Evolutionary conservation across 2,888 invertebrate genomes (phyloP), one percentile per base, ranked within the genome.

Genomic region (Yponomeuta cagnagella): DNA sequence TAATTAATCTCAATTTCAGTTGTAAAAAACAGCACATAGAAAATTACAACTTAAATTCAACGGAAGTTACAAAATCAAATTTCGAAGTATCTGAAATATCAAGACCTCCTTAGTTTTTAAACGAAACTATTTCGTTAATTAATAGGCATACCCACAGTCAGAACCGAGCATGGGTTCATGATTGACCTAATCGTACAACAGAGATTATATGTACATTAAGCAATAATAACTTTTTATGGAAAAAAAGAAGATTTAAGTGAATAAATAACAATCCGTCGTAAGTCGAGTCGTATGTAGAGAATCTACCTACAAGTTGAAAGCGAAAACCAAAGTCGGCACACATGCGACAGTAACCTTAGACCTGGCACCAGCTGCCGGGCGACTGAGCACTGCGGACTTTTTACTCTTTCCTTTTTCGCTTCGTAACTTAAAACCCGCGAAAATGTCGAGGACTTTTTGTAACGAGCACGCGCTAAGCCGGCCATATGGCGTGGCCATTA

Each of bases 271-370:
- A 52, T 52, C 52, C 8, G 52, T 9, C 9, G 52, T 9, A 37
- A 4, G 2, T 37, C 2, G 37, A 37, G 37, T 37, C 37, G 37
- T 37, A 37, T 4, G 37, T 37, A 37, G 37, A 37, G 37, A 37
- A 0, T 37, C 37, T 37, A 37, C 37, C 43, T 43, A 4, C 52
- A 58, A 12, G 15, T 58, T 58, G 52, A 58, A 58, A 67, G 43
- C 4, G 67, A 70, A 70, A n/a, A 10, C 48, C 48, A 63, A n/a
- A 63, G 58, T 33, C 43, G 37, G 68, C 73, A 75, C 82, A 82
- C 81, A 85, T 84, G 84, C 79, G 83, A 82, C 82, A 82, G 91
- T 87, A 90, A 90, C 88, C 84, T 85, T 86, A 90, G 87, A 86
- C 85, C 84, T 74, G 73, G 73, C 73, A 77, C 80, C 91, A 90